Base-by-base conservation (phyloP, 2,888 invertebrate species). In the Chrysopilus asiliformis region DNA sequence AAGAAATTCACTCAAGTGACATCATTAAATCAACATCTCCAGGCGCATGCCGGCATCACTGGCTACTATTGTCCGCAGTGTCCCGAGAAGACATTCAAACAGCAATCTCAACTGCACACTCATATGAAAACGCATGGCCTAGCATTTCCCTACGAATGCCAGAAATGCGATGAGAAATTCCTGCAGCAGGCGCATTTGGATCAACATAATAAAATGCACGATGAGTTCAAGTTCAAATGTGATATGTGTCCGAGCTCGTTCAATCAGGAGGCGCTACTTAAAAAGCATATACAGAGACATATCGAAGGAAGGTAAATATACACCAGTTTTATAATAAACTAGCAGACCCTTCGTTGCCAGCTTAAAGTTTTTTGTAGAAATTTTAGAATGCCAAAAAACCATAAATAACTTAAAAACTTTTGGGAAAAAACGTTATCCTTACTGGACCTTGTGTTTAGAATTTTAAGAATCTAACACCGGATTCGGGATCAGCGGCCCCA, bases 1-100 rank as follows among this genome's bases (percentile, higher is more conserved):
- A 60, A 60, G 42, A 62, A 62, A 45, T 64, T 64, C 44, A 62
- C 61, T 1, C 63, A 63, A 51, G 62, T 64, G 45, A 64, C 64
- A 43, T 63, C 64, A 39, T 49, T 64, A 32, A 64, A 64, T 51
- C 61, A 63, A 36, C 64, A 64, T 48, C 48, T 64, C 45, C 59
- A 60, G 43, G 56, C 58, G 22, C 64, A 64, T 49, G 61, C 62
- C 34, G 63, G 63, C 26, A 58, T 62, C 20, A 58, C 58, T 18
- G 61, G 60, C 20, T 60, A 59, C 44, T 61, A 59, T 40, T 63
- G 63, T 42, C 64, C 64, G 1, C 55, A 58, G 17, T 63, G 63
- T 47, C 64, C 63, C 32, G 62, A 63, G 37, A 63, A 63, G 49
- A 60, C 60, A 35, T 63, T 64, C 31, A 62, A 62, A 42, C 55